Base-by-base conservation (phyloP, 2,113 vertebrate species). In the Globicephala melas region DNA sequence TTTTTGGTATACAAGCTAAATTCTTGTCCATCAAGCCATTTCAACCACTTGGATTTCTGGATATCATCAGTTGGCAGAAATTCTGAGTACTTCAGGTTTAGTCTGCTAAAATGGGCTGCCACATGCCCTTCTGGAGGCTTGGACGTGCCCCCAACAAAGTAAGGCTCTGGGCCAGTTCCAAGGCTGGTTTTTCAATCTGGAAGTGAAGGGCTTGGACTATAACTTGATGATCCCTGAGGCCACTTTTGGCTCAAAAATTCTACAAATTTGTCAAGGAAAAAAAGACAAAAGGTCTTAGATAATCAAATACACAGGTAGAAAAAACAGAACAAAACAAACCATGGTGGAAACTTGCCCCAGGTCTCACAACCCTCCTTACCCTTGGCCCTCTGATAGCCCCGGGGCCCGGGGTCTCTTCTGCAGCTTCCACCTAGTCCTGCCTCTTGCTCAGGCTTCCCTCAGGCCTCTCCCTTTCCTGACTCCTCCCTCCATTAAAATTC, bases 321-420 rank as follows among this genome's bases (percentile, higher is more conserved):
- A 80, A 77, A 93, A 58, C 5, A 81, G 63, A 97, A 14, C 15
- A 13, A 47, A 65, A 17, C 33, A 31, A 70, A n/a, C 33, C 1
- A 0, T 1, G 23, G 41, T 6, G 8, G 31, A 76, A 33, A 10
- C 31, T 28, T n/a, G 20, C 62, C 15, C 23, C 62, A 9, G 2
- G 28, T 18, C 15, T 38, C 38, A 12, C 8, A 8, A 0, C 1
- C 12, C 23, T 12, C 36, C 0, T n/a, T 14, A 31, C 0, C 0
- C 2, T 6, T 2, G 2, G 4, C 21, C 18, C 83, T 53, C 83
- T 15, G 44, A 31, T 0, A 17, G 21, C 8, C 33, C 3, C 0
- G 1, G 26, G 23, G 8, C 14, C 71, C 0, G 26, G 41, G 26
- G 26, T 20, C 44, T 23, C 38, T 20, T 10, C 65, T 5, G n/a